Evolutionary conservation across 2,113 vertebrate genomes (phyloP).

Genomic region (Coturnix japonica): DNA sequence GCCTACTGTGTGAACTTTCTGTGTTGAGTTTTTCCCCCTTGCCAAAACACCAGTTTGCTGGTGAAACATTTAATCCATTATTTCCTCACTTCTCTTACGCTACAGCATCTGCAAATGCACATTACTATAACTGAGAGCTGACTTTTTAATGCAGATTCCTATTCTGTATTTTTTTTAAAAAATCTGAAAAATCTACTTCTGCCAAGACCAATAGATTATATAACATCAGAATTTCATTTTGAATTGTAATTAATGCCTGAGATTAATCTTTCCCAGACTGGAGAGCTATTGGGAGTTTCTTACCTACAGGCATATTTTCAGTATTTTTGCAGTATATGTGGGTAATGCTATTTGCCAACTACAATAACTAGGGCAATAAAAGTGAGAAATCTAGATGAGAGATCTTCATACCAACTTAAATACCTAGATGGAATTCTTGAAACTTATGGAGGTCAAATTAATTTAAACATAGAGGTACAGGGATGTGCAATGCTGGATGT

Average conservation of each 20-base stretch:
- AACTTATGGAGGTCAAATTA: conserved; percentile 57
- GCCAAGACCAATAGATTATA: conserved; percentile 57
- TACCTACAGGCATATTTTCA: conserved; percentile 64
- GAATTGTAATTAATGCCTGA: conserved; percentile 62
- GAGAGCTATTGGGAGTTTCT: conserved; percentile 58
- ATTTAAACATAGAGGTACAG: conserved; percentile 40
- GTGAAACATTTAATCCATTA: not conserved
- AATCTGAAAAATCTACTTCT: not conserved
- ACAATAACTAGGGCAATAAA: conserved; percentile 68
- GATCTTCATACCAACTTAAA: conserved; percentile 68
- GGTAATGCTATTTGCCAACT: conserved; percentile 65
- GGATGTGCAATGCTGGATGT: conserved; percentile 3
- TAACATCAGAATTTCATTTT: conserved; percentile 62
- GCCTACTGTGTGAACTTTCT: not conserved
- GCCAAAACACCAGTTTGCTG: not conserved
- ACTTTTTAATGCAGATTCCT: not conserved
- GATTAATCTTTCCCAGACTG: conserved; percentile 61
- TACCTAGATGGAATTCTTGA: conserved; percentile 61
- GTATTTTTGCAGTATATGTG: conserved; percentile 44
- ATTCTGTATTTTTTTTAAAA: not conserved
- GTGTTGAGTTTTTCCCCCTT: not conserved
- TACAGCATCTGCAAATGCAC: not conserved
- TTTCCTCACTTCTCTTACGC: not conserved
- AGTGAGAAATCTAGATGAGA: conserved; percentile 62
- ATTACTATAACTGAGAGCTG: not conserved